These are phyloP conservation scores for Metallyticus violacea DNA, from an alignment of 2,888 invertebrate species.

Conservation along the genomic window DNA sequence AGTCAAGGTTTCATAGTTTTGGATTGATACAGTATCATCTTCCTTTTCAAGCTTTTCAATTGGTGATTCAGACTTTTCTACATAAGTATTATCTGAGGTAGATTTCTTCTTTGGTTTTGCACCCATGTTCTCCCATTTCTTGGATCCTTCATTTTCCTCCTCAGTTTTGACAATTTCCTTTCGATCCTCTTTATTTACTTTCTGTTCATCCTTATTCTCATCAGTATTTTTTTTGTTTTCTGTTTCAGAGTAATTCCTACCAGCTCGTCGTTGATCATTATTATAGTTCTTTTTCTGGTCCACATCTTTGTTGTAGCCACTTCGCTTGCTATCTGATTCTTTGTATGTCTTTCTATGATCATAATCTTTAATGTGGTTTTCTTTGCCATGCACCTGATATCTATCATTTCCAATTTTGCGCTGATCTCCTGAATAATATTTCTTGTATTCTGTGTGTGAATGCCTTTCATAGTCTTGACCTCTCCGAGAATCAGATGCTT, in stretches of 20 bases:
- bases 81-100: background rate
- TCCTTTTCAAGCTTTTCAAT: background rate
- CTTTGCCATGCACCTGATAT: slow-evolving; percentile 8
- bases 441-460: background rate
- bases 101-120: slow-evolving; percentile 23
- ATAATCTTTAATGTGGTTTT: slow-evolving; percentile 3
- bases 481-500: background rate
- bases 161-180: background rate
- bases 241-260: background rate
- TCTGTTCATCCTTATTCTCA: background rate
- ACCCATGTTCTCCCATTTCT: slow-evolving; percentile 25
- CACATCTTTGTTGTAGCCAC: background rate
- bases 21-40: background rate
- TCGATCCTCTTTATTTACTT: background rate
- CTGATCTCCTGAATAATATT: background rate
- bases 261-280: background rate
- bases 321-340: background rate
- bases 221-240: background rate
- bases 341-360: slow-evolving; percentile 14
- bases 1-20: background rate
- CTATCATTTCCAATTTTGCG: slow-evolving; percentile 8
- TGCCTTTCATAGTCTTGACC: background rate
- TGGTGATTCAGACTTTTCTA: background rate
- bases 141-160: background rate
- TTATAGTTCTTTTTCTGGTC: background rate